Conservation (phyloP, 2,113 vertebrate species). For the Origma solitaria region DNA sequence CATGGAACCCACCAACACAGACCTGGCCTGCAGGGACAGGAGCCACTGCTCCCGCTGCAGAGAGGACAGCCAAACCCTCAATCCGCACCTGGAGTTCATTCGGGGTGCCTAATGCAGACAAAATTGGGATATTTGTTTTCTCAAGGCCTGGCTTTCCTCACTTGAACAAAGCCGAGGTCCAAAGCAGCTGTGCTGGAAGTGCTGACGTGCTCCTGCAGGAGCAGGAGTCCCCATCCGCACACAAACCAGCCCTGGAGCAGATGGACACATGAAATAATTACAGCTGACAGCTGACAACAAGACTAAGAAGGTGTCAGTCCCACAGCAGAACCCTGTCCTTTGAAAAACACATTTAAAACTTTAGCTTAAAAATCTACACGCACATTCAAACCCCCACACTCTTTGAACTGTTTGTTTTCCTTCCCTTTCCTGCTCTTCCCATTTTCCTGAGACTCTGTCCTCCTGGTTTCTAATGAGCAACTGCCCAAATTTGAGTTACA, state of each 20-base stretch:
- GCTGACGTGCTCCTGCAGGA: background rate
- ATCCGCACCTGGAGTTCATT: accelerated
- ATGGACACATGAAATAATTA: background rate
- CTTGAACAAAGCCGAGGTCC: accelerated
- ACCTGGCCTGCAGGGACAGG: background rate
- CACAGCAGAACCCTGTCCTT: background rate
- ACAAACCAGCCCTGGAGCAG: background rate
- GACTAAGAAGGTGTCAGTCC: background rate
- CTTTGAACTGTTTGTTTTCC: background rate
- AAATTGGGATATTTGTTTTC: accelerated
- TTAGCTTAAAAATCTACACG: background rate
- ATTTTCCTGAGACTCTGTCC: background rate
- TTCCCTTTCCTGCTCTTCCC: background rate
- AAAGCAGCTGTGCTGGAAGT: background rate
- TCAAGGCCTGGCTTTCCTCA: accelerated
- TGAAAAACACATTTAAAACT: background rate
- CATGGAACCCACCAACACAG: accelerated
- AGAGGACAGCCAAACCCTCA: background rate
- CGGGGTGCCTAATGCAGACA: background rate
- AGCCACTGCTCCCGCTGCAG: accelerated
- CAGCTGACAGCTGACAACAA: background rate
- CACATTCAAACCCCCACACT: background rate
- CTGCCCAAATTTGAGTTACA: background rate
- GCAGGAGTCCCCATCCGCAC: accelerated
- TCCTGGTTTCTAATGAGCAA: background rate